These are phyloP conservation scores for Thunnus albacares DNA, from an alignment of 2,797 vertebrate genomes.

Conservation along the genomic window DNA sequence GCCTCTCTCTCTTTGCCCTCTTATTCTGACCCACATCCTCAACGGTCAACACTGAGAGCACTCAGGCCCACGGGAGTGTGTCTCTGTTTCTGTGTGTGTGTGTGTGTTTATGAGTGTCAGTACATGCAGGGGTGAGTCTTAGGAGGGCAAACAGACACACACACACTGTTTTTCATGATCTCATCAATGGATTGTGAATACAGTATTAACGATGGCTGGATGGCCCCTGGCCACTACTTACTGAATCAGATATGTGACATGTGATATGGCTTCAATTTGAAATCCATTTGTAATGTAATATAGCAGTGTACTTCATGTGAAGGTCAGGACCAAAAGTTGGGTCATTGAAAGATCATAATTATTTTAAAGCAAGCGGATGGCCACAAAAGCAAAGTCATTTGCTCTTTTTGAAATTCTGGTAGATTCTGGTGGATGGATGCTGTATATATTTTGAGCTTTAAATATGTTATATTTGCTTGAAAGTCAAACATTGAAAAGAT, in stretches of 20 bases:
- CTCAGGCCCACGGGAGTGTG: conserved; percentile 71
- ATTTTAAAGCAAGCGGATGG: conserved; percentile 37
- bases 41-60: conserved; percentile 81
- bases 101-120: conserved; percentile 61
- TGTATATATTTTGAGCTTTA: not conserved
- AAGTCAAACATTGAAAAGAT: not conserved
- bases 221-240: conserved; percentile 82
- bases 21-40: conserved; percentile 81
- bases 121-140: conserved; percentile 62
- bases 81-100: conserved; percentile 49
- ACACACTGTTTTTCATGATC: conserved; percentile 77
- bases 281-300: conserved; percentile 85
- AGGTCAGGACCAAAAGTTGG: conserved; percentile 75
- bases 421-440: not conserved
- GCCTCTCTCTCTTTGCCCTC: conserved; percentile 78
- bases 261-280: conserved; percentile 77
- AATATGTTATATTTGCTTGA: not conserved
- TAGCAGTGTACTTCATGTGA: conserved; percentile 63
- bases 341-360: conserved; percentile 62
- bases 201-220: conserved; percentile 81
- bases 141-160: conserved; percentile 62
- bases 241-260: conserved; percentile 84
- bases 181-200: conserved; percentile 85
- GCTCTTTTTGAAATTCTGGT: conserved; percentile 13
- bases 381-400: conserved; percentile 32